Conservation (phyloP, 2,888 invertebrate species). For the Dusona sp. region DNA sequence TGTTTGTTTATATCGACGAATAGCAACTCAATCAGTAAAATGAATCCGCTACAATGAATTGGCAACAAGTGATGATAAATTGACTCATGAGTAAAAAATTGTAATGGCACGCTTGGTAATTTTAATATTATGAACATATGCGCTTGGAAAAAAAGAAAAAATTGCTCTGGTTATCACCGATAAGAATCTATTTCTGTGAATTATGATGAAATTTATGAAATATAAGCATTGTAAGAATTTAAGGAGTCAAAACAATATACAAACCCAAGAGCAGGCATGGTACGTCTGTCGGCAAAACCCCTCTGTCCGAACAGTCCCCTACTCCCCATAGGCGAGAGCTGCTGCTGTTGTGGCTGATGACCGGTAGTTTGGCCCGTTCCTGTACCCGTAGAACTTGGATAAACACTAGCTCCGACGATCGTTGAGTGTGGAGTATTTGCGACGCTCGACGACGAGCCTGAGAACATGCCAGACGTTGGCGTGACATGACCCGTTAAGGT, state of each 20-base stretch:
- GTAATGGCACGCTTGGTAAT: not conserved
- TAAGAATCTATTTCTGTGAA: not conserved
- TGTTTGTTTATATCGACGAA: not conserved
- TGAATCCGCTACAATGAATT: not conserved
- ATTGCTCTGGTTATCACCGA: not conserved
- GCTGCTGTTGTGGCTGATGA: slow-evolving; percentile 85
- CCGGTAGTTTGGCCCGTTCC: slow-evolving; percentile 82
- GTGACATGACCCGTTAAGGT: slow-evolving; percentile 92
- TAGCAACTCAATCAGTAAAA: not conserved
- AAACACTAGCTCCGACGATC: slow-evolving; percentile 83
- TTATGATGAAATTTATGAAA: not conserved
- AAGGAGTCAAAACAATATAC: slow-evolving; percentile 68
- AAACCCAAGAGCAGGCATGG: slow-evolving; percentile 87
- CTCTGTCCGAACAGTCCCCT: slow-evolving; percentile 91
- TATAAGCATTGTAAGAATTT: not conserved
- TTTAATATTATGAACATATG: not conserved
- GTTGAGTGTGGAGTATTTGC: slow-evolving; percentile 82
- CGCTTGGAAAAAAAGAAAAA: not conserved
- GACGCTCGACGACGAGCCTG: slow-evolving; percentile 84
- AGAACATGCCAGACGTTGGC: slow-evolving; percentile 89
- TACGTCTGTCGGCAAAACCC: slow-evolving; percentile 91
- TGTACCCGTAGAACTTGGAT: slow-evolving; percentile 81
- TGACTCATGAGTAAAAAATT: not conserved
- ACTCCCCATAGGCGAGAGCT: slow-evolving; percentile 87
- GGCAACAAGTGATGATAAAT: not conserved